These are phyloP conservation scores for Glyphotaelius pellucidus DNA, from an alignment of 2,888 invertebrate species.

Conservation along the genomic window DNA sequence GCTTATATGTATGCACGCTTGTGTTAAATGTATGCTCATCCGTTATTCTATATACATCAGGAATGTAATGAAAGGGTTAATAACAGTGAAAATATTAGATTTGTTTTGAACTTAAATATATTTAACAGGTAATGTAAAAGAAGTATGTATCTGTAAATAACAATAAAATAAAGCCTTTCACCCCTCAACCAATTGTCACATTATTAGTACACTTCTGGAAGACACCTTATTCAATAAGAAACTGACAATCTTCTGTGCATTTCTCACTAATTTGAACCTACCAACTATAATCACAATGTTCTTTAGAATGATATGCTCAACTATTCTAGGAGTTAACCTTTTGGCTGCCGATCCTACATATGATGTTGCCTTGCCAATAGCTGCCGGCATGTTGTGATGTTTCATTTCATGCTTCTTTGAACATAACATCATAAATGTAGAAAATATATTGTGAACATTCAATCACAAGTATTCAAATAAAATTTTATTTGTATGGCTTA, in stretches of 20 bases:
- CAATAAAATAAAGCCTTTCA: background rate
- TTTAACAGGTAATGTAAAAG: background rate
- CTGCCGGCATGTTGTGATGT: no score
- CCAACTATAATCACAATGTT: constrained; percentile 20
- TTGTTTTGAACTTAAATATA: background rate
- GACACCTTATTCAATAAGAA: background rate
- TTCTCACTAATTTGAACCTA: background rate
- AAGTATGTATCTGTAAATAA: background rate
- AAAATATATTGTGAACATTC: background rate
- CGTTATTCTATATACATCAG: background rate
- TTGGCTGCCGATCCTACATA: background rate
- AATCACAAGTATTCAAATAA: background rate
- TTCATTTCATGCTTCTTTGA: background rate
- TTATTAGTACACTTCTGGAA: background rate
- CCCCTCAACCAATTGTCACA: background rate
- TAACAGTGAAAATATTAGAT: background rate
- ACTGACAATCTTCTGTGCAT: background rate
- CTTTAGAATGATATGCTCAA: background rate
- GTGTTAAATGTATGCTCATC: no score
- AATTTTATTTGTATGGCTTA: background rate
- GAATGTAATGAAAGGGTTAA: background rate
- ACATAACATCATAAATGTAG: background rate
- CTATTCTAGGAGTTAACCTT: background rate
- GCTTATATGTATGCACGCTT: no score
- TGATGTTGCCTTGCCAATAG: background rate